Percentiles rank a stretch among this genome's conserved stretches.
Evolutionary conservation across 64 coral and sea anemone species (phyloP).

Genomic region (Dendrophyllia cribrosa): DNA sequence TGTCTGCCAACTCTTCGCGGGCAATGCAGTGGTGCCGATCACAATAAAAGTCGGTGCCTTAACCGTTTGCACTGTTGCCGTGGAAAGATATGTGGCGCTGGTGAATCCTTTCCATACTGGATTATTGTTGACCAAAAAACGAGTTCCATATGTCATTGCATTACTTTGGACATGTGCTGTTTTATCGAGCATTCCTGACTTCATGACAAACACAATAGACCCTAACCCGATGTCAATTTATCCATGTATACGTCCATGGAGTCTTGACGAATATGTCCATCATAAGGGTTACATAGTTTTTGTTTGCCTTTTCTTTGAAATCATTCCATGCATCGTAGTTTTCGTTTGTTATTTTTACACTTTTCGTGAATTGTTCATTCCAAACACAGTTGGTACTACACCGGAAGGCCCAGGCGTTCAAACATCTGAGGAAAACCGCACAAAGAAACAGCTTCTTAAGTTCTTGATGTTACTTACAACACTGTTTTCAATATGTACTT

Average conservation of each 20-base stretch:
- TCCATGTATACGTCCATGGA: not conserved
- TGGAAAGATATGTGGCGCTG: not conserved
- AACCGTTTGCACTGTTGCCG: not conserved
- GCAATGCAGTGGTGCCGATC: not conserved
- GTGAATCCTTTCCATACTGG: not conserved
- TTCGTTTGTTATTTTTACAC: slow-evolving; percentile 23
- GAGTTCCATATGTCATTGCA: not conserved
- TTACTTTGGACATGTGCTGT: not conserved
- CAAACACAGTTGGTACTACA: not conserved
- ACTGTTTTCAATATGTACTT: not conserved
- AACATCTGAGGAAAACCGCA: not conserved
- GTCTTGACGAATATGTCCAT: not conserved
- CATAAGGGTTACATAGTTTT: not conserved
- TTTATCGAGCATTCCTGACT: not conserved
- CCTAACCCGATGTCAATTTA: not conserved
- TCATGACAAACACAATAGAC: not conserved
- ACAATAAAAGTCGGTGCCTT: not conserved
- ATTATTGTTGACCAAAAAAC: not conserved
- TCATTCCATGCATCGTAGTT: not conserved
- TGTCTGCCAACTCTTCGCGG: not conserved
- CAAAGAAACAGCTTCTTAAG: slow-evolving; percentile 12
- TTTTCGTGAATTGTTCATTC: slow-evolving; percentile 31
- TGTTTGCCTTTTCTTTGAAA: not conserved
- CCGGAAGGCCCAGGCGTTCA: not conserved
- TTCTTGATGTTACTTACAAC: not conserved